phyloP scores from a whole-genome alignment of 2,113 vertebrate species.

The Otis tarda region DNA sequence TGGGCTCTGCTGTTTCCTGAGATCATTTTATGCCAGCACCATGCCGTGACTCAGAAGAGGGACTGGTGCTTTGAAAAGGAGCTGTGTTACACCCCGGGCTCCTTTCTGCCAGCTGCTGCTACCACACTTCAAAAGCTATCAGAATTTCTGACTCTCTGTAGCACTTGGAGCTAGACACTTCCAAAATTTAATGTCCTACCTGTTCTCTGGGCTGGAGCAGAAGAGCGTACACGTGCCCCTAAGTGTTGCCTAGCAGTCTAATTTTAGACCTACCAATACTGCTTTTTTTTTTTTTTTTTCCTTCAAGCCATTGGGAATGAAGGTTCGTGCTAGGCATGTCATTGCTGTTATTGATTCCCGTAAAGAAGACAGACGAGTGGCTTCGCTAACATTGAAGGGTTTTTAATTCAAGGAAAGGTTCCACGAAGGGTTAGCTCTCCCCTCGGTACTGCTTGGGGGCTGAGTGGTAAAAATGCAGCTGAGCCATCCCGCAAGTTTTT shows the following conservation, averaged over 20 bases:
- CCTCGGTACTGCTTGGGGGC: fast-evolving
- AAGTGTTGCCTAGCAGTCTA: fast-evolving
- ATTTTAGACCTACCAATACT: neutral
- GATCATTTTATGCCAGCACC: neutral
- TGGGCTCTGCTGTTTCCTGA: neutral
- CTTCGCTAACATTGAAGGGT: fast-evolving
- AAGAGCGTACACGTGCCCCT: fast-evolving
- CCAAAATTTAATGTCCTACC: neutral
- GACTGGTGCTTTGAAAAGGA: neutral
- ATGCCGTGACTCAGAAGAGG: neutral
- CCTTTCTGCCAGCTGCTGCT: neutral
- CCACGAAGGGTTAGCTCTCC: fast-evolving
- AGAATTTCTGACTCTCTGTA: neutral
- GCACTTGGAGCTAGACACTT: neutral
- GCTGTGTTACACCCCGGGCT: neutral
- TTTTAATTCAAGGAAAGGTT: neutral
- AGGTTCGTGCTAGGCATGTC: neutral
- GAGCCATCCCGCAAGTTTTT: neutral
- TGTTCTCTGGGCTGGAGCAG: neutral
- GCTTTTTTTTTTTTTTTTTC: neutral
- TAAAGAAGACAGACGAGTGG: neutral
- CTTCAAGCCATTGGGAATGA: neutral
- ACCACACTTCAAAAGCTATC: neutral
- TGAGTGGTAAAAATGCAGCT: fast-evolving
- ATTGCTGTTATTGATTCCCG: neutral